Evolutionary conservation across 2,888 invertebrate genomes (phyloP), one percentile per base, ranked within the genome.

Genomic region (Andricus quercusramuli): DNA sequence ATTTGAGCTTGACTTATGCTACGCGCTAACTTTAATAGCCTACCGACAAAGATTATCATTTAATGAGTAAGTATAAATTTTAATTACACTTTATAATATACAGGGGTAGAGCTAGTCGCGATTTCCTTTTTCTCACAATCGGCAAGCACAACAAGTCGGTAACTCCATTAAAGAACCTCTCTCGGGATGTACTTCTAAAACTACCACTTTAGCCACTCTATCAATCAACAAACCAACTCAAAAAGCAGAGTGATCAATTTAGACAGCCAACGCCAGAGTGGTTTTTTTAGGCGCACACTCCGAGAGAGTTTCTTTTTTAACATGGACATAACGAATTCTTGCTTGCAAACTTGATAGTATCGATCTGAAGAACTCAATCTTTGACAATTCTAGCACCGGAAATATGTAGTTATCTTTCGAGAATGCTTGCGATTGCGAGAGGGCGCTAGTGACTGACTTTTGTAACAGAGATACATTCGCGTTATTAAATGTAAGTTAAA

Each of bases 11-110:
- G 88, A 90, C 88, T 91, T 91, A 90, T 82, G 77, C 90, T 91
- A 91, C 86, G 87, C 88, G 86, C 90, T 91, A 90, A 83, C 88
- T 86, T 82, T 88, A 87, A 88, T 89, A 90, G 85, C 88, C 91
- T 91, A 91, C 86, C 86, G 88, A 88, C 89, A 90, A 90, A 89
- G 87, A 86, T 74, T 90, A 89, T 89, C 90, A 85, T 89, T 89
- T 90, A 87, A 89, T 88, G 88, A 88, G 90, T 90, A 90, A 90
- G 89, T 91, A 90, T 90, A 90, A 91, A 91, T 90, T 89, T 89
- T 91, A 91, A 90, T 91, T 91, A 91, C 90, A 91, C 86, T 90
- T 89, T 90, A 90, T 87, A 91, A 91, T 91, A 89, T 91, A 91
- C 90, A 91, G 85, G 88, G 87, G 83, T 74, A 83, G 83, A 79